These are phyloP conservation scores for Selenia dentaria DNA, from an alignment of 2,888 invertebrate genomes.

Conservation along the genomic window DNA sequence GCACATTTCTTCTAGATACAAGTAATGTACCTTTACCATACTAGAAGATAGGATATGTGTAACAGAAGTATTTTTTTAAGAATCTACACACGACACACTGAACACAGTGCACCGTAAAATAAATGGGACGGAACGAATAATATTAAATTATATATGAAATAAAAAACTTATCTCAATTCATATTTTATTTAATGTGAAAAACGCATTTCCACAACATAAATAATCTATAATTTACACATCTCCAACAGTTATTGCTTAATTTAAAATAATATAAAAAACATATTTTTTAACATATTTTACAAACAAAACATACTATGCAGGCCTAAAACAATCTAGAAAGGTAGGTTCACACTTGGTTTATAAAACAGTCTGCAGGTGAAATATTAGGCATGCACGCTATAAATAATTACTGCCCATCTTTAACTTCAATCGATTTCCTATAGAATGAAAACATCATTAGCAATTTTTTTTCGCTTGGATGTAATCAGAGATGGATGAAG, in stretches of 20 bases:
- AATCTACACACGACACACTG: constrained; percentile 3
- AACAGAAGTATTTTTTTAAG: no score
- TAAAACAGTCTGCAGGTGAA: no score
- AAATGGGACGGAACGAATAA: constrained; percentile 45
- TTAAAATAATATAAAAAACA: constrained; percentile 19
- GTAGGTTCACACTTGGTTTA: not conserved
- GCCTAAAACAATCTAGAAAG: constrained; percentile 11
- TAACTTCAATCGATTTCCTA: no score
- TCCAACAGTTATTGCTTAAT: constrained; percentile 42
- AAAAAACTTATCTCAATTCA: constrained; percentile 53
- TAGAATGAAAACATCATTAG: no score
- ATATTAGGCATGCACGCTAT: no score
- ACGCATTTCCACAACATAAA: constrained; percentile 55
- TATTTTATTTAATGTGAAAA: constrained; percentile 74
- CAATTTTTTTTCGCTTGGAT: no score
- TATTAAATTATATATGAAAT: constrained; percentile 38
- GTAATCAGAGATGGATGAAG: no score
- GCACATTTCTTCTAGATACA: no score
- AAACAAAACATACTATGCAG: constrained; percentile 30
- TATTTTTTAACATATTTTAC: constrained; percentile 21
- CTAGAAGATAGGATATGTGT: no score
- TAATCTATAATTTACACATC: constrained; percentile 57
- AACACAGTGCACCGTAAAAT: constrained; percentile 11
- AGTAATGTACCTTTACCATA: no score
- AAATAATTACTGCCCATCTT: no score